Evolutionary conservation across 2,113 vertebrate species (phyloP).

Genomic region (Aramus guarauna): DNA sequence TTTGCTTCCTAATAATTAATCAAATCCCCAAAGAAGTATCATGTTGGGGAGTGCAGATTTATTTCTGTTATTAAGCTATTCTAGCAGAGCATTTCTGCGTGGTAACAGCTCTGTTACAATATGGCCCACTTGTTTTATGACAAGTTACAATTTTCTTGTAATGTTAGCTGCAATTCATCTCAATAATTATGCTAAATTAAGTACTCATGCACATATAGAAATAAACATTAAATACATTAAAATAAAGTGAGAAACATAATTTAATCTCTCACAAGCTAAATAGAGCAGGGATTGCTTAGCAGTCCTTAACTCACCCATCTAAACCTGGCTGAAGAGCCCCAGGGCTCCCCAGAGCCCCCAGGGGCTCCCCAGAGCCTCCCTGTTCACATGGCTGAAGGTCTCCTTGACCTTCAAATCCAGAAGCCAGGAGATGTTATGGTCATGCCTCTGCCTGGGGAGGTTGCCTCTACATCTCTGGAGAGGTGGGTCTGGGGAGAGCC

Average conservation of each 20-base stretch:
- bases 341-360: not conserved
- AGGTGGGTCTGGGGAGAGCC: not conserved
- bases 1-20: constrained; percentile 78
- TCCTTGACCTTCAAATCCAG: not conserved
- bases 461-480: not conserved
- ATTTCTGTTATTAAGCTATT: constrained; percentile 71
- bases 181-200: constrained; percentile 81
- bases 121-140: constrained; percentile 73
- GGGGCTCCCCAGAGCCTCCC: rapidly evolving
- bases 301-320: not conserved
- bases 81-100: constrained; percentile 54
- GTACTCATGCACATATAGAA: constrained; percentile 70
- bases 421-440: not conserved
- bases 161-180: constrained; percentile 74
- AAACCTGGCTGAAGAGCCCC: not conserved
- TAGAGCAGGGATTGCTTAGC: not conserved
- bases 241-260: constrained; percentile 59
- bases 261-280: constrained; percentile 34
- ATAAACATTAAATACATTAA: constrained; percentile 72
- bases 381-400: not conserved
- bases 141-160: constrained; percentile 84
- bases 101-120: constrained; percentile 66
- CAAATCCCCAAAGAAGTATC: constrained; percentile 65
- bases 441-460: not conserved
- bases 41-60: constrained; percentile 52